Evolutionary conservation across 2,797 vertebrate genomes (phyloP), one percentile per base, ranked within the genome.

Genomic region (Labeo calbasu): DNA sequence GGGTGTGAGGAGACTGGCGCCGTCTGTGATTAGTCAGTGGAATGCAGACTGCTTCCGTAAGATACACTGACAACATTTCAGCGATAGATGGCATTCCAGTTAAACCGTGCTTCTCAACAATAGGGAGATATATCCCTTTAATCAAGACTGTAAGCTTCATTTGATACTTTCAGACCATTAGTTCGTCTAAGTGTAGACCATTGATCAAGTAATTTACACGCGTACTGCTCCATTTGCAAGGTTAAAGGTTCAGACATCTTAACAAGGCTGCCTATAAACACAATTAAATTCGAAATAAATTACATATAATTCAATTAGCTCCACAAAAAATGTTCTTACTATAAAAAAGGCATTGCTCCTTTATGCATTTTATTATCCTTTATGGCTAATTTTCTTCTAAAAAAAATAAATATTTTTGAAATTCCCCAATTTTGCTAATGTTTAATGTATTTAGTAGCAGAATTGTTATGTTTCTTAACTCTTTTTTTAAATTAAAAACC

Each of bases 1-100:
- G 87, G 90, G 90, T 87, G 84, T 91, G 91, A 91, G 88, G 91
- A 90, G 90, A 75, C 92, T 93, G 95, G 94, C 95, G 94, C 94
- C 95, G 89, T 84, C 85, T 87, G 86, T 75, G 63, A 88, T 90
- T 84, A 86, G 55, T 55, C 32, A 23, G 70, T 46, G 71, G 57
- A 78, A 83, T 69, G 63, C 86, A 81, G 87, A 61, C 81, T 63
- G 77, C 57, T 66, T 46, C 55, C 48, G 32, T 63, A 36, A 63
- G 2, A 11, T 72, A 78, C 85, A 80, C 61, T 86, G n/a, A 59
- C 21, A 43, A 15, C 53, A 70, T 76, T 75, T 89, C 8, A 75
- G 88, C 94, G 88, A 91, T 87, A 94, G 94, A 92, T 93, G 95
- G 94, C 93, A 86, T 91, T 87, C 89, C 51, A 55, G 87, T 66